Base-by-base conservation (phyloP, 2,888 invertebrate genomes). In the Calameuta idolon region DNA sequence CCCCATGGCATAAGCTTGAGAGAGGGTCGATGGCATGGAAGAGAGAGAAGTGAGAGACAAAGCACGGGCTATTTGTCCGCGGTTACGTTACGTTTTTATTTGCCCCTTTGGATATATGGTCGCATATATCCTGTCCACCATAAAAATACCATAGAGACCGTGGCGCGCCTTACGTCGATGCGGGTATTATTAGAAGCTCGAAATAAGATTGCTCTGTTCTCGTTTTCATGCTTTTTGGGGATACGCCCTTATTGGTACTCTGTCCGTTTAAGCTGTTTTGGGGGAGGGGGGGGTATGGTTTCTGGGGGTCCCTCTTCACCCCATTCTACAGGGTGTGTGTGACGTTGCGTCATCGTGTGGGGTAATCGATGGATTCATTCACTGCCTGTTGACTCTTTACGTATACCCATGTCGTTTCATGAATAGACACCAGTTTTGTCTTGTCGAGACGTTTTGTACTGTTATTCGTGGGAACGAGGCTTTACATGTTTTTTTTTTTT, bases 161-260 rank as follows among this genome's bases (percentile, higher is more conserved):
- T 55, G 55, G 55, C 71, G 71, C 71, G 31, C 71, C 12, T 71
- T 82, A 79, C 80, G 77, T 80, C 82, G 71, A 73, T 40, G 75
- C 75, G 77, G 82, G 82, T 83, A 88, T 86, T 85, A 87, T 87
- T 84, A 85, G 83, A 85, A 85, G 85, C 84, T 86, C 85, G 80
- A 83, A 87, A 84, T 83, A 85, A 85, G 85, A 87, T 88, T 87
- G 86, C 79, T 55, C 35, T 12, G 12, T 12, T 35, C 55, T 55
- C 55, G 55, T 55, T 55, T 55, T 55, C 55, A 55, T 23, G 55
- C 23, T 23, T 55, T 55, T 55, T 55, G 55, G 55, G 55, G 55
- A 55, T 55, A 55, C 55, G 55, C 55, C 55, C 55, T 55, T 55
- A 55, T 55, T 55, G 5, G 23, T 55, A 23, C 55, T 23, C 55